These are phyloP conservation scores for Tragulus kanchil DNA, from an alignment of 2,113 vertebrate genomes.

Conservation along the genomic window DNA sequence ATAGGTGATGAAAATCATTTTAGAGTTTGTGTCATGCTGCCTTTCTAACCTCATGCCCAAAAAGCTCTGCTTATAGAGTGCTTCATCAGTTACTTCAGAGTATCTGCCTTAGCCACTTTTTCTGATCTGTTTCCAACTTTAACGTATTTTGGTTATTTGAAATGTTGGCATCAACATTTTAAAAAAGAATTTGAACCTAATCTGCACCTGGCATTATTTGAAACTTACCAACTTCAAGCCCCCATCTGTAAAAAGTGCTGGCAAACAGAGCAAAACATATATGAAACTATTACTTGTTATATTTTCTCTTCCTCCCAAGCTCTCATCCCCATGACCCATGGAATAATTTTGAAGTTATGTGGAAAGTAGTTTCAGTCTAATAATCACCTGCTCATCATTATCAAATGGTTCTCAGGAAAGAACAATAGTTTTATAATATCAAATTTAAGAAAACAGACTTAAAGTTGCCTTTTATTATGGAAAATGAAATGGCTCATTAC, in stretches of 20 bases:
- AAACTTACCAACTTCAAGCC: constrained; percentile 77
- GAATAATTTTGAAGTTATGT: constrained; percentile 67
- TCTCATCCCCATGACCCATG: background rate
- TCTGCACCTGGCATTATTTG: constrained; percentile 83
- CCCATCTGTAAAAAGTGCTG: constrained; percentile 64
- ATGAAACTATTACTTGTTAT: constrained; percentile 54
- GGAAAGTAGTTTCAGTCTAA: constrained; percentile 52
- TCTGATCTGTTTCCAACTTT: constrained; percentile 82
- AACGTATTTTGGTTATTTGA: constrained; percentile 82
- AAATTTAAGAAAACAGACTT: constrained; percentile 70
- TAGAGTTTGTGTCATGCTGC: background rate
- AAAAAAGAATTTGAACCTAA: constrained; percentile 77
- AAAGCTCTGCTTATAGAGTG: background rate
- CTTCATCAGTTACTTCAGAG: constrained; percentile 65
- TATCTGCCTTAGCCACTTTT: constrained; percentile 54
- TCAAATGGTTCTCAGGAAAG: constrained; percentile 63
- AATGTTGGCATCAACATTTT: constrained; percentile 73
- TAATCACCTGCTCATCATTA: constrained; percentile 73
- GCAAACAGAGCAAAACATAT: constrained; percentile 53
- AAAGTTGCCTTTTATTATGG: constrained; percentile 54
- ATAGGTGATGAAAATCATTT: background rate
- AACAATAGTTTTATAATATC: constrained; percentile 60
- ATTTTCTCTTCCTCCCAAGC: constrained; percentile 41
- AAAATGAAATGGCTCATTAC: constrained; percentile 75
- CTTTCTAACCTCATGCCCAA: constrained; percentile 27